phyloP scores from a whole-genome alignment of 2,888 invertebrate genomes.

The Anoplius nigerrimus region DNA sequence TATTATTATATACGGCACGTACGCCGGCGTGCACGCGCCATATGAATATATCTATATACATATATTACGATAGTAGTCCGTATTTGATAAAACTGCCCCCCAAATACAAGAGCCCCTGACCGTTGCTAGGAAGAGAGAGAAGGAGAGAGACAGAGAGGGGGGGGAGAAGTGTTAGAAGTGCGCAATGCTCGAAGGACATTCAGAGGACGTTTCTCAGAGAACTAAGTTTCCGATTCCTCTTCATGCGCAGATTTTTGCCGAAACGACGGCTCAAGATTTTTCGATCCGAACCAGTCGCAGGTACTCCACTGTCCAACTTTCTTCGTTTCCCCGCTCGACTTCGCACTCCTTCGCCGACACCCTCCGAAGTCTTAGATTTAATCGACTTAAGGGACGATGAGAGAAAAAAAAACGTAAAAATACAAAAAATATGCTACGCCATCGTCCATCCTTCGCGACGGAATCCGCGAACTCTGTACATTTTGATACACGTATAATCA shows the following conservation, averaged over 20 bases:
- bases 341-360: no score
- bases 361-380: no score
- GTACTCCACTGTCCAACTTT: neutral
- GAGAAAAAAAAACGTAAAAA: slow-evolving; percentile 17
- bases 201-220: no score
- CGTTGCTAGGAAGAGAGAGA: slow-evolving; percentile 14
- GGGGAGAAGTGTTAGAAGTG: neutral
- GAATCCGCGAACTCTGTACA: no score
- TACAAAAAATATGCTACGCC: slow-evolving; percentile 18
- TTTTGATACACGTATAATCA: no score
- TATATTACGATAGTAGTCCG: slow-evolving; percentile 4
- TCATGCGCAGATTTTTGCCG: no score
- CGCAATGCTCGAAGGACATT: no score
- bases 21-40: neutral
- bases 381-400: slow-evolving; percentile 23
- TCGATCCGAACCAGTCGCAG: slow-evolving; percentile 1
- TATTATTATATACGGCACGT: neutral
- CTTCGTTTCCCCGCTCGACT: neutral
- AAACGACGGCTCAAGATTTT: no score
- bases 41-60: slow-evolving; percentile 10
- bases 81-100: neutral
- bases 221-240: no score
- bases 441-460: neutral
- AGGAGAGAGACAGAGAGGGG: neutral
- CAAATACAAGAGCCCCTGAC: neutral